These are phyloP conservation scores for Astyanax mexicanus DNA, from an alignment of 2,797 vertebrate species.

Conservation along the genomic window DNA sequence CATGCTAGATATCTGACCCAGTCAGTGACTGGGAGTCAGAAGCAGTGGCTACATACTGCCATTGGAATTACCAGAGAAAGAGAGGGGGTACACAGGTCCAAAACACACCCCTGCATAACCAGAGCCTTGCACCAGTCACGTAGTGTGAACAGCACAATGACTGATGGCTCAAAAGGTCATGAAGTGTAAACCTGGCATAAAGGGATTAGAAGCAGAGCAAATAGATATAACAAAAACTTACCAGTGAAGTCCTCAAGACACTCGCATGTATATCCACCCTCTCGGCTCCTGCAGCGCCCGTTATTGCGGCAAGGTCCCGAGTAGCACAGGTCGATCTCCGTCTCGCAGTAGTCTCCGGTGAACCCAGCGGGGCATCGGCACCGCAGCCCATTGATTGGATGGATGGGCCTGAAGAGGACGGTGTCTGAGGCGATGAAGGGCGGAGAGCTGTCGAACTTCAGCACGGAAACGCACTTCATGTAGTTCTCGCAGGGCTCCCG, in stretches of 20 bases:
- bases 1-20: too few species aligned
- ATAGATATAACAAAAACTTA: constrained; percentile 76
- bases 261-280: constrained; percentile 96
- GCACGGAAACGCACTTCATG: constrained; percentile 98
- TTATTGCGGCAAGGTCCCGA: constrained; percentile 91
- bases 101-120: too few species aligned
- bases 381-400: constrained; percentile 93
- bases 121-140: too few species aligned
- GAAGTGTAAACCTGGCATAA: too few species aligned
- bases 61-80: too few species aligned
- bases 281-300: constrained; percentile 89
- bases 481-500: constrained; percentile 99
- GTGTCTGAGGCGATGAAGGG: constrained; percentile 95
- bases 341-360: constrained; percentile 96
- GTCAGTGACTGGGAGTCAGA: too few species aligned
- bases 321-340: constrained; percentile 96
- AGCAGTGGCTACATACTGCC: too few species aligned
- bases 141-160: too few species aligned
- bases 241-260: constrained; percentile 93
- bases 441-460: constrained; percentile 95
- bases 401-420: constrained; percentile 95
- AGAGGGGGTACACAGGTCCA: too few species aligned
- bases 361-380: constrained; percentile 95
- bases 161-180: too few species aligned
- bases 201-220: too few species aligned